phyloP scores from a whole-genome alignment of 2,113 vertebrate genomes.

The Tachuris rubrigastra region DNA sequence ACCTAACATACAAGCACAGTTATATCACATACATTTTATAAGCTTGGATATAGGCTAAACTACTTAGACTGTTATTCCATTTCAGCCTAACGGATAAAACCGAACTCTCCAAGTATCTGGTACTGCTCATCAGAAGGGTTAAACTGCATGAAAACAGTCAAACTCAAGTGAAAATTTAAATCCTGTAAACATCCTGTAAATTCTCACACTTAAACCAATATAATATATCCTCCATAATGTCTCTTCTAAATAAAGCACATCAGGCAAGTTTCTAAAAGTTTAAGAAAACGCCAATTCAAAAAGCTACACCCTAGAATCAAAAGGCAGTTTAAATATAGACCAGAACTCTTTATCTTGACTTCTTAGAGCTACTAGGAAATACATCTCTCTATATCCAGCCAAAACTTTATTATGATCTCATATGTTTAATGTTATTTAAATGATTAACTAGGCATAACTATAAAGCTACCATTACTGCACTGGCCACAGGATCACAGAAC shows the following conservation, averaged over 20 bases:
- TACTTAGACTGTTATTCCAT: not conserved
- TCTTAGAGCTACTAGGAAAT: not conserved
- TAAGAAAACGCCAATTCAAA: not conserved
- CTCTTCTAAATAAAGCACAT: not conserved
- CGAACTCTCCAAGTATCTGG: not conserved
- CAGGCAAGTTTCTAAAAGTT: not conserved
- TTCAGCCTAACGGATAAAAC: not conserved
- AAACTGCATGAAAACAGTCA: not conserved
- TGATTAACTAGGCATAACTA: not conserved
- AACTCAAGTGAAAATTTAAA: not conserved
- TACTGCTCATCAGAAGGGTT: not conserved
- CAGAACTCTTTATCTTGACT: not conserved
- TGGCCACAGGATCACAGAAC: not conserved
- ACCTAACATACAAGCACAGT: not conserved
- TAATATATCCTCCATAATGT: rapidly evolving
- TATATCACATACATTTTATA: not conserved
- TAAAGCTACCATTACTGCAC: not conserved
- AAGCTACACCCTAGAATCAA: not conserved
- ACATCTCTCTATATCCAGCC: not conserved
- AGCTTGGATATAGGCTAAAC: not conserved
- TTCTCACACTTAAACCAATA: not conserved
- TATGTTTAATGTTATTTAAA: not conserved
- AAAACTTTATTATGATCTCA: not conserved
- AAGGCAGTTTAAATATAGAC: not conserved
- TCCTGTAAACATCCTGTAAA: not conserved